Evolutionary conservation across 2,797 vertebrate genomes (phyloP), one percentile per base, ranked within the genome.

Genomic region (Molossus alvarezi): DNA sequence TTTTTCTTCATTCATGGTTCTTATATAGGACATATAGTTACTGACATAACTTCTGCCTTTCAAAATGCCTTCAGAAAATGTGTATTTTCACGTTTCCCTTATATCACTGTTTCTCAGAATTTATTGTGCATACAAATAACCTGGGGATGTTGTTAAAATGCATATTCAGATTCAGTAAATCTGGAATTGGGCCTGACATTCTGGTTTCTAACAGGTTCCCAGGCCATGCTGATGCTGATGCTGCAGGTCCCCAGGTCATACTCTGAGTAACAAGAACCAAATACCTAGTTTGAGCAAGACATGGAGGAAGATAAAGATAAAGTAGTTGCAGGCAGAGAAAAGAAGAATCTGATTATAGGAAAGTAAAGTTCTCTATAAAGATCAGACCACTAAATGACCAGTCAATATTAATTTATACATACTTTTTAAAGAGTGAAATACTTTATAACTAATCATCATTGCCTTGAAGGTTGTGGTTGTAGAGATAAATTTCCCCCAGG

Each of bases 401-500:
- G 11, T n/a, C 3, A 21, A 29, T 80, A 13, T 72, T 1, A 84
- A 65, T 27, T 55, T 67, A 57, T 5, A 73, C 20, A 65, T 45
- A 33, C 8, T 58, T 69, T 93, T 65, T 25, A 41, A 89, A 94
- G n/a, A 29, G 1, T 82, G 12, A 96, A 77, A 69, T 71, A 55
- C 41, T 95, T 94, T 58, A 57, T 48, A 18, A 82, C 25, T 88
- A 71, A 83, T 15, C 15, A 84, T 76, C 57, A 62, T 62, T 92
- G 20, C 15, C 29, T 88, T 14, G 53, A 87, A 95, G 45, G 51
- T 80, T 90, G 62, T 69, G 2, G 9, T 58, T n/a, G 10, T 69
- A 60, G 17, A 92, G 55, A 92, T n/a, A 55, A 55, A 77, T 90
- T 90, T 95, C 76, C 51, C 48, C n/a, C 67, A 87, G 77, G 82